phyloP scores from a whole-genome alignment of 2,888 invertebrate species.

The Theristus sp. region DNA sequence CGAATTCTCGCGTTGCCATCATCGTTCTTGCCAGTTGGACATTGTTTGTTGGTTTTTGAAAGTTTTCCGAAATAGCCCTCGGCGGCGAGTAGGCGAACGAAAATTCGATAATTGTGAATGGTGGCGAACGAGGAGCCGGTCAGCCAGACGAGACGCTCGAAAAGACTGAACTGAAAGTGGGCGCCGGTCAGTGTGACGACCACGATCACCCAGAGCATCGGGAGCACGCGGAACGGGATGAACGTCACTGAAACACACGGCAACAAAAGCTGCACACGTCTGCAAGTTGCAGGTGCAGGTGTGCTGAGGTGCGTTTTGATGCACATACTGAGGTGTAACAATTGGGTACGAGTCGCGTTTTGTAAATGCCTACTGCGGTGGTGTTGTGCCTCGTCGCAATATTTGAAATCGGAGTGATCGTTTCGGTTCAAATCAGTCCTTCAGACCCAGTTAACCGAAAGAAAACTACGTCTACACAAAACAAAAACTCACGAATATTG shows the following conservation, averaged over 20 bases:
- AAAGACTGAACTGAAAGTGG: not conserved
- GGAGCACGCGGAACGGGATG: not conserved
- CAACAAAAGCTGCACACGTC: not conserved
- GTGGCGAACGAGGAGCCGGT: not conserved
- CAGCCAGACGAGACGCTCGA: not conserved
- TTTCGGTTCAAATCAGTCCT: no score
- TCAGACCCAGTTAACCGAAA: no score
- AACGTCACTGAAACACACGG: not conserved
- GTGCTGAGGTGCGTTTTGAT: no score
- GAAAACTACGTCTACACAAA: no score
- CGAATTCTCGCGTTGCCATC: no score
- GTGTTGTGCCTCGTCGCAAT: no score
- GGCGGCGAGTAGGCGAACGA: not conserved
- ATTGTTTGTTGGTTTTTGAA: no score
- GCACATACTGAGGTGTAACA: no score
- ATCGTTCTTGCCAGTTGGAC: no score
- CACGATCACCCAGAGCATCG: not conserved
- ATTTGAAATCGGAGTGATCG: no score
- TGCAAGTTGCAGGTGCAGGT: not conserved
- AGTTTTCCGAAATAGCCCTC: not conserved
- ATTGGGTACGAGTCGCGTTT: no score
- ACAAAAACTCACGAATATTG: not conserved
- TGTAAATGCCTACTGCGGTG: no score
- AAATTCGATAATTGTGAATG: not conserved
- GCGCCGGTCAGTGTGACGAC: not conserved